Conservation (phyloP, 2,113 vertebrate species). For the Laticauda colubrina region DNA sequence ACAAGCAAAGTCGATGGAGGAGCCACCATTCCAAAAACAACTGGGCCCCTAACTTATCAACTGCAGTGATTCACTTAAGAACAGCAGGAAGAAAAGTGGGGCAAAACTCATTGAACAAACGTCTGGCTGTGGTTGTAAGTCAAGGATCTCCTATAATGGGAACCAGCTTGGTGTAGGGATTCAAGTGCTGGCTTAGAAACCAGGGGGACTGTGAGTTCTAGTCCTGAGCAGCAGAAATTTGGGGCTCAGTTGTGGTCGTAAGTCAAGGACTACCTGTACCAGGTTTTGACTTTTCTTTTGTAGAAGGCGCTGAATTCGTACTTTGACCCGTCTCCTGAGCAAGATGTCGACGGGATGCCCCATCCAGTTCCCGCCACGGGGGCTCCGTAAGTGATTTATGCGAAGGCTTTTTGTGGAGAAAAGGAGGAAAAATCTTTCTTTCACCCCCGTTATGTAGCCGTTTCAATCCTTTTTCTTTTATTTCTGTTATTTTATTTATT, state of each 20-base stretch:
- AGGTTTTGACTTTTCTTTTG: slow-evolving; percentile 32
- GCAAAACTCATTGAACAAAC: not conserved
- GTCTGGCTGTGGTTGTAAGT: not conserved
- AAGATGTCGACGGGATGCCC: not conserved
- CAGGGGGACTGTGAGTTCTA: no score
- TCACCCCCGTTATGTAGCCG: not conserved
- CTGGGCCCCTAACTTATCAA: not conserved
- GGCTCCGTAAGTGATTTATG: slow-evolving; percentile 52
- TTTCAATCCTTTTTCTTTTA: not conserved
- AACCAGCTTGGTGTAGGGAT: no score
- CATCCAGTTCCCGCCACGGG: not conserved
- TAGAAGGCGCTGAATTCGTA: slow-evolving; percentile 73
- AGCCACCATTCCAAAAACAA: not conserved
- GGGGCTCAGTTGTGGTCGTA: not conserved
- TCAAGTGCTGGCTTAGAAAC: no score
- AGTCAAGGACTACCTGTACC: not conserved
- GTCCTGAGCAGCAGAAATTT: not conserved
- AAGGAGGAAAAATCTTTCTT: not conserved
- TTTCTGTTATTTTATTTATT: not conserved
- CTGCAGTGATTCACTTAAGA: not conserved
- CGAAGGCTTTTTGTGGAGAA: not conserved
- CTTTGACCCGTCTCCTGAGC: slow-evolving; percentile 57
- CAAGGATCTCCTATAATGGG: not conserved
- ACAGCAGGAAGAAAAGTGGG: not conserved
- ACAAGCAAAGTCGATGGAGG: not conserved